Base-by-base conservation (phyloP, 2,888 invertebrate genomes). In the Empis stercorea region DNA sequence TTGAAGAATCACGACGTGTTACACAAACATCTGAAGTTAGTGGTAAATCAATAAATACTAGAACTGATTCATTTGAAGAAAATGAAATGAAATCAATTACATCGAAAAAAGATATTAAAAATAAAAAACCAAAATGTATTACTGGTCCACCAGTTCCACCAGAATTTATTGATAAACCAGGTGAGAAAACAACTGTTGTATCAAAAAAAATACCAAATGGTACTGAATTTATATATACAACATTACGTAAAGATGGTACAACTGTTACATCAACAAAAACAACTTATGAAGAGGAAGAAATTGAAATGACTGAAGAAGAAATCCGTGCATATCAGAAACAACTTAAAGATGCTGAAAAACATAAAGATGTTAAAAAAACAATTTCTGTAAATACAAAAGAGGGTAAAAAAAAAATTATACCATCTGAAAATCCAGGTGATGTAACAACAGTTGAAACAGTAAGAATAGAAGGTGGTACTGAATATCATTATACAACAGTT, bases 371-470 rank as follows among this genome's bases (percentile, higher is more conserved):
- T 20, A 65, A 64, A 53, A 60, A 59, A 52, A 61, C 66, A 43
- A 68, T 64, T 57, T 65, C 63, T 48, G 54, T 68, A n/a, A 61
- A 52, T 53, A 65, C 65, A 3, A 61, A 65, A 52, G 62, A 63
- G 41, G 67, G 68, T 47, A 66, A 65, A 43, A 67, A 68, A 57
- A 66, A 67, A 55, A 55, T 66, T 45, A 63, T 68, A 7, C 68
- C 68, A 34, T 65, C 66, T 0, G 68, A 68, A 46, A 66, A 68
- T 51, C 63, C 66, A 3, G 68, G 68, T 7, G 67, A 68, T 46
- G 66, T 68, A 3, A 68, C 68, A 47, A 68, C 68, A 30, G 66
- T 68, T 3, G 68, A 68, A 56, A 68, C 68, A 39, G 65, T 65
- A 49, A 61, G 64, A 48, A 68, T 69, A 46, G 57, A 63, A 40